A percentile compares a stretch with the other conserved stretches of the same genome.
These are phyloP conservation scores for mouse (Mus musculus) DNA, from an alignment of 2,113 vertebrate genomes.

Conservation along the genomic window GRCm39 chr6:109642501-109643000, in stretches of 20 bases:
- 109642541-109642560: constrained; percentile 67
- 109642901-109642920: neutral
- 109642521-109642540: constrained; percentile 73
- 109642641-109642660: neutral
- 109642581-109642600: neutral
- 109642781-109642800: neutral
- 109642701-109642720: neutral
- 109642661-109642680: neutral
- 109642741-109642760: neutral
- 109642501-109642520: constrained; percentile 72
- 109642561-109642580: constrained; percentile 39
- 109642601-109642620: neutral
- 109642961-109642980: neutral
- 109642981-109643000: neutral
- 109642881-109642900: neutral
- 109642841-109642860: neutral
- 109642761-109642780: neutral
- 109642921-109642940: neutral
- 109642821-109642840: neutral
- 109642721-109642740: neutral
- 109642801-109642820: constrained; percentile 14
- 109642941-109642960: neutral
- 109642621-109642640: neutral
- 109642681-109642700: neutral
- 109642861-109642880: neutral